Evolutionary conservation across 2,888 invertebrate genomes (phyloP), one percentile per base, ranked within the genome.

Genomic region (Trissonchulus sp.): DNA sequence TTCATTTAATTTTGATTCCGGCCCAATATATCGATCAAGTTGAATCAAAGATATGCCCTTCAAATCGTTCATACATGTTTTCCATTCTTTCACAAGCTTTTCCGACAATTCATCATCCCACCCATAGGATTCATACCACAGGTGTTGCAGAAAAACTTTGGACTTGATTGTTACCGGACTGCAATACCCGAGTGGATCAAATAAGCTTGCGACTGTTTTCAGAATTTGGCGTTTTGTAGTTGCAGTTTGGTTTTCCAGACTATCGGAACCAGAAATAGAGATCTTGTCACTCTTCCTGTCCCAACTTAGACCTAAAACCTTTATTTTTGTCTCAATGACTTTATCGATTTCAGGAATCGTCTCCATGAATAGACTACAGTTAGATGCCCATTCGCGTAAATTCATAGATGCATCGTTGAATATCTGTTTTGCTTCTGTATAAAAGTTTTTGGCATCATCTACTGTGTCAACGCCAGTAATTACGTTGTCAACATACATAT

Each of bases 81-180:
- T 30, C 65, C 65, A 65, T 65, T 65, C 65, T 30, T 65, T 34
- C 31, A 30, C 15, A 15, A 15, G 15, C 15, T 65, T 8, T 8
- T 18, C 15, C 65, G 79, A 76, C 28, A 80, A 63, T 0, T 48
- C 38, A 8, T 78, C 77, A 78, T 82, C 81, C 81, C 81, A 81
- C 1, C 72, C 77, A 3, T 78, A 8, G 1, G 77, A 69, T n/a
- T 63, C 37, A 30, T 75, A 73, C 80, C 82, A 82, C 1, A 81
- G 38, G 23, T 77, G 34, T 77, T 82, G 81, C 36, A 82, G 68
- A 2, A 81, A 35, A 1, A 79, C 76, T 71, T 81, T 82, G 0
- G 75, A 73, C 3, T 65, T 33, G 37, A 78, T 75, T 8, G 37
- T 77, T 33, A 77, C 76, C 28, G 76, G 77, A 0, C 38, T 74